These are phyloP conservation scores for Lophius americanus DNA, from an alignment of 2,797 vertebrate genomes.

Conservation along the genomic window DNA sequence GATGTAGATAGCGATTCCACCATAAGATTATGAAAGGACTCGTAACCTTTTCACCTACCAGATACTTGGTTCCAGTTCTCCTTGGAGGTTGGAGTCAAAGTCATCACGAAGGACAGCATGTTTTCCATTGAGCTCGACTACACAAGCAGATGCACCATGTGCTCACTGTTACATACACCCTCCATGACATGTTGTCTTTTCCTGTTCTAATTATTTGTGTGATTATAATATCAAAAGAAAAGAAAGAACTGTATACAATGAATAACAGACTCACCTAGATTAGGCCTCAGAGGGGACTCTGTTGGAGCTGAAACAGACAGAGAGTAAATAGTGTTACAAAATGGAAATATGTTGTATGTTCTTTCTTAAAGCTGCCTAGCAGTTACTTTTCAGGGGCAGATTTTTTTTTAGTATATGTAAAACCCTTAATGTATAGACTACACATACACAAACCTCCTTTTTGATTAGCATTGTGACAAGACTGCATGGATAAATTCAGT, in stretches of 20 bases:
- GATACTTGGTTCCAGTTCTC: constrained; percentile 89
- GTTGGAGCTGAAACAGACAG: constrained; percentile 87
- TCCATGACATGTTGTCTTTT: constrained; percentile 8
- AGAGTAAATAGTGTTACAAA: constrained; percentile 4
- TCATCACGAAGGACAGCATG: constrained; percentile 94
- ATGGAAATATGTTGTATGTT: background rate
- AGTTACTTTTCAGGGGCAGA: background rate
- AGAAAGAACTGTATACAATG: background rate
- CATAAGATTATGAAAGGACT: constrained; percentile 16
- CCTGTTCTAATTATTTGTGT: constrained; percentile 7
- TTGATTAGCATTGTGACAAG: too few relatives aligned
- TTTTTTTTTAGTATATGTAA: too few relatives aligned
- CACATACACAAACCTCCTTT: too few relatives aligned
- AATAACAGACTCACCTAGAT: constrained; percentile 84
- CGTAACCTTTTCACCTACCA: constrained; percentile 84
- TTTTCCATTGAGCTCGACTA: constrained; percentile 93
- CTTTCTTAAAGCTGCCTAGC: background rate
- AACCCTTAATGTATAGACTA: too few relatives aligned
- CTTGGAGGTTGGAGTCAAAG: constrained; percentile 93
- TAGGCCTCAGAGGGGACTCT: constrained; percentile 89
- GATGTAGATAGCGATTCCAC: background rate
- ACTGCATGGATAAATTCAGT: constrained; percentile 2
- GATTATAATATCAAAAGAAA: constrained; percentile 11
- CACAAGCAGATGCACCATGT: constrained; percentile 40
- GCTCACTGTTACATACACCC: constrained; percentile 36